phyloP scores from a whole-genome alignment of 2,797 vertebrate species.

The Falco peregrinus region DNA sequence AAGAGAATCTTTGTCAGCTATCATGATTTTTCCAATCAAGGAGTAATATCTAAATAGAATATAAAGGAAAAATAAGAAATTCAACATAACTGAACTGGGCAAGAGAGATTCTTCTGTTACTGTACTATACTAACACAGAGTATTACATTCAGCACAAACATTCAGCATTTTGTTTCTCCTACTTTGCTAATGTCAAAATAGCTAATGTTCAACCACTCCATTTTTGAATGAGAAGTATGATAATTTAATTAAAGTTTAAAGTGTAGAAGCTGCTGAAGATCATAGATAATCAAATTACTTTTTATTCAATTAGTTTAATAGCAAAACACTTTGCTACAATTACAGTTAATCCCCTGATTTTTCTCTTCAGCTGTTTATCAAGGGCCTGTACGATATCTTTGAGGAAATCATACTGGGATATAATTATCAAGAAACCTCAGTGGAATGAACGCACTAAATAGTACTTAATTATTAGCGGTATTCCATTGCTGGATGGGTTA shows the following conservation, averaged over 20 bases:
- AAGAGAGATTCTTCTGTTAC: neutral
- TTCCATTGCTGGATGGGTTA: neutral
- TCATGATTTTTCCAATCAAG: constrained; percentile 2
- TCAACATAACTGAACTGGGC: neutral
- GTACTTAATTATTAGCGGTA: constrained; percentile 39
- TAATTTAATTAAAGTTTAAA: constrained; percentile 79
- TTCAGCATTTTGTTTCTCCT: constrained; percentile 27
- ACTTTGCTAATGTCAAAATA: constrained; percentile 58
- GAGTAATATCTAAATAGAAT: constrained; percentile 32
- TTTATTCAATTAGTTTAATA: constrained; percentile 77
- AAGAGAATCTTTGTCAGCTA: neutral
- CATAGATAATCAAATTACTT: constrained; percentile 77
- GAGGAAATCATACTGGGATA: constrained; percentile 66
- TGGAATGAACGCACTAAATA: constrained; percentile 65
- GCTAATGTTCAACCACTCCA: constrained; percentile 32
- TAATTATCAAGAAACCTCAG: constrained; percentile 63
- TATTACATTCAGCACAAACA: neutral
- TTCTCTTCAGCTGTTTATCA: constrained; percentile 71
- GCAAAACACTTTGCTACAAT: constrained; percentile 74
- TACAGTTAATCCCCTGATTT: constrained; percentile 72
- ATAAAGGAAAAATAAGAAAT: neutral
- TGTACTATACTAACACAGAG: neutral
- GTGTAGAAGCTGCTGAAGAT: constrained; percentile 67
- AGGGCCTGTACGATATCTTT: constrained; percentile 66
- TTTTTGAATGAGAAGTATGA: constrained; percentile 65